These are phyloP conservation scores for Cantharis rustica DNA, from an alignment of 2,888 invertebrate genomes.

Conservation along the genomic window DNA sequence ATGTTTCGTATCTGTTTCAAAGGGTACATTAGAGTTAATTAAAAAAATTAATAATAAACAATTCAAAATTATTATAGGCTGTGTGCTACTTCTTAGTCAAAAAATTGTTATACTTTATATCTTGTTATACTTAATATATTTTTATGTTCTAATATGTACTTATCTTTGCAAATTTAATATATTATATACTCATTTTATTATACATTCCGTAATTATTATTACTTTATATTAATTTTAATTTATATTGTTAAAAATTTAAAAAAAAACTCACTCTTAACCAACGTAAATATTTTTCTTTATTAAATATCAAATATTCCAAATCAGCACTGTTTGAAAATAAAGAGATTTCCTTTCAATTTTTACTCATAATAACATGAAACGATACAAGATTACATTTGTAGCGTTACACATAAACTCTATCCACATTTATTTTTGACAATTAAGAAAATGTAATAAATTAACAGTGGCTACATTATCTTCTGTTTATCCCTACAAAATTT, in stretches of 20 bases:
- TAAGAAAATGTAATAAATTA: no score
- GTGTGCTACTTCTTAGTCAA: slow-evolving; percentile 52
- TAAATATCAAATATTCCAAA: no score
- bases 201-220: neutral
- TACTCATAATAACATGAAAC: no score
- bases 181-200: slow-evolving; percentile 13
- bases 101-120: slow-evolving; percentile 42
- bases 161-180: slow-evolving; percentile 23
- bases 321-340: no score
- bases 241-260: neutral
- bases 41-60: slow-evolving; percentile 1
- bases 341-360: no score
- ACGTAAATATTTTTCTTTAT: no score
- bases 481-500: no score
- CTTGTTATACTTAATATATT: slow-evolving; percentile 40
- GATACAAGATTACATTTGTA: no score
- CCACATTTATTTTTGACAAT: no score
- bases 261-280: no score
- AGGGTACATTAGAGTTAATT: neutral
- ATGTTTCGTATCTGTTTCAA: neutral
- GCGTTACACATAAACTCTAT: no score
- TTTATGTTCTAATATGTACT: slow-evolving; percentile 30
- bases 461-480: no score
- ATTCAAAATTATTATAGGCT: slow-evolving; percentile 42
- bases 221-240: neutral